phyloP scores from a whole-genome alignment of 2,113 vertebrate genomes.

The Uria aalge region DNA sequence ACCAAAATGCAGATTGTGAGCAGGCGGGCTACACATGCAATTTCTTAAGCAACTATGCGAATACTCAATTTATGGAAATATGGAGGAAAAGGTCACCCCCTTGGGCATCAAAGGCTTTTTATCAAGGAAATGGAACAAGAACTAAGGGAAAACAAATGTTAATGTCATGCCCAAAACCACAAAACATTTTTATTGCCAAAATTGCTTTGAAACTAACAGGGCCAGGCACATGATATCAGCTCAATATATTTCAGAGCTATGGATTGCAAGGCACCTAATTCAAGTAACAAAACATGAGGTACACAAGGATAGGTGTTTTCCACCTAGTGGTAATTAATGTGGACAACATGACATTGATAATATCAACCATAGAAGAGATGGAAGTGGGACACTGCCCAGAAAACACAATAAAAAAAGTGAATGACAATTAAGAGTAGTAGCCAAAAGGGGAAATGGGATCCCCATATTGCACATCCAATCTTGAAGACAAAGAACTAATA shows the following conservation, averaged over 20 bases:
- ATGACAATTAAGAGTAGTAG: neutral
- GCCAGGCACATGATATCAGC: constrained; percentile 19
- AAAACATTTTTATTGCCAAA: constrained; percentile 63
- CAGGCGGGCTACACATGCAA: neutral
- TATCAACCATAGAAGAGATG: neutral
- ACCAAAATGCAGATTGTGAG: neutral
- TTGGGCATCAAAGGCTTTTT: constrained; percentile 65
- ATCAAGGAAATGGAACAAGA: constrained; percentile 63
- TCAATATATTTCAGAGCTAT: constrained; percentile 29
- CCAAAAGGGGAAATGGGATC: neutral
- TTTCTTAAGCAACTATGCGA: constrained; percentile 20
- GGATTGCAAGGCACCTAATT: constrained; percentile 19
- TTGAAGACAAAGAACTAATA: neutral
- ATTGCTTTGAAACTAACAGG: constrained; percentile 59
- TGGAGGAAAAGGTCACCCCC: constrained; percentile 53
- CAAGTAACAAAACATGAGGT: constrained; percentile 2
- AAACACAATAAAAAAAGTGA: neutral
- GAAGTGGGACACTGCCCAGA: constrained; percentile 32
- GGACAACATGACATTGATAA: constrained; percentile 44
- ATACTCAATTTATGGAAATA: constrained; percentile 57
- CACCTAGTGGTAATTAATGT: constrained; percentile 19
- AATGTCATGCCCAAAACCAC: constrained; percentile 54
- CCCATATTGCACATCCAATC: neutral
- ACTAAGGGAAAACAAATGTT: constrained; percentile 69
- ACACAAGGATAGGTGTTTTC: constrained; percentile 22